Evolutionary conservation across 2,797 vertebrate species (phyloP).

Genomic region (Xerus rutilus): DNA sequence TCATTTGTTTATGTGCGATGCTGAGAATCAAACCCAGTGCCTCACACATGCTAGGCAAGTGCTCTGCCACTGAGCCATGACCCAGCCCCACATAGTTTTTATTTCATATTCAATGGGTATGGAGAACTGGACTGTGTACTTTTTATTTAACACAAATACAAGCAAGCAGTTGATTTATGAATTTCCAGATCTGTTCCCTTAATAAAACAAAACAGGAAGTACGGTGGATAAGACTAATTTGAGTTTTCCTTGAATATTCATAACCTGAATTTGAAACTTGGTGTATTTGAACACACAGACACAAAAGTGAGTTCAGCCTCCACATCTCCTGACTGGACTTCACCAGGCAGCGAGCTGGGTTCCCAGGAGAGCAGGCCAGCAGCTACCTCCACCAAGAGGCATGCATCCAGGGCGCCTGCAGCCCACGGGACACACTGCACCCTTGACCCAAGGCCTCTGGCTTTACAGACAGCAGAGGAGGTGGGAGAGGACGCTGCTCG

Average conservation of each 20-base stretch:
- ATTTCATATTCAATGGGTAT: background rate
- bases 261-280: background rate
- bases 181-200: background rate
- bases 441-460: no score
- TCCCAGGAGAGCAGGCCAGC: background rate
- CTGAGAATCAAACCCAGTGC: no score
- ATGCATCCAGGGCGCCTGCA: background rate
- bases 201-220: background rate
- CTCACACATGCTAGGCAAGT: no score
- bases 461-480: background rate
- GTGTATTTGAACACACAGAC: background rate
- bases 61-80: no score
- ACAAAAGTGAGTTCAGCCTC: background rate
- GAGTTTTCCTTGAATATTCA: background rate
- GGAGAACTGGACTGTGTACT: background rate
- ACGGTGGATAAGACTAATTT: background rate
- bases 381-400: background rate
- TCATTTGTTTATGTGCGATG: no score
- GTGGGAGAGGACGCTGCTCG: background rate
- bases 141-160: constrained; percentile 38
- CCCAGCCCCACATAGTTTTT: background rate
- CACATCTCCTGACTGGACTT: background rate
- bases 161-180: background rate
- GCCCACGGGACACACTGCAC: background rate
- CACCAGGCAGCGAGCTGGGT: background rate